Evolutionary conservation across 2,797 vertebrate genomes (phyloP).

Genomic region (Cryptoblepharus egeriae): DNA sequence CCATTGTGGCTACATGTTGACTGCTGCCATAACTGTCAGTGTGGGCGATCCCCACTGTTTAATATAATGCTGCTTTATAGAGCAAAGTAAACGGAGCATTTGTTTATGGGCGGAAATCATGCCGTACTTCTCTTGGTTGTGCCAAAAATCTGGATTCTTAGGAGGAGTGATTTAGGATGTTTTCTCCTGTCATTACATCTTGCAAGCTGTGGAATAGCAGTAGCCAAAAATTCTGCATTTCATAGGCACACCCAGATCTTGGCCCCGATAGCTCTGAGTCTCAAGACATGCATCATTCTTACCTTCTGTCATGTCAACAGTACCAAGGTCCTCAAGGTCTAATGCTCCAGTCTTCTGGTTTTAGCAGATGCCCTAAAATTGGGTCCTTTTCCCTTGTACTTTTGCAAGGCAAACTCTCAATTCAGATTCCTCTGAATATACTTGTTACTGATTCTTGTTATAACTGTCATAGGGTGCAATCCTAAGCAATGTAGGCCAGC

Average conservation of each 20-base stretch:
- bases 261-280: background rate
- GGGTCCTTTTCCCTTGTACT: background rate
- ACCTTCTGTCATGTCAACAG: background rate
- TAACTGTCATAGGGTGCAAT: too few species aligned
- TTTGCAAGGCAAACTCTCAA: background rate
- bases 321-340: background rate
- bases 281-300: background rate
- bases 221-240: background rate
- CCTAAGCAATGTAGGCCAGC: too few species aligned
- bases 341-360: background rate
- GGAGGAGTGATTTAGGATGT: slow-evolving; percentile 27
- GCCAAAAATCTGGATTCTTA: slow-evolving; percentile 53
- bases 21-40: slow-evolving; percentile 43
- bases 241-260: background rate
- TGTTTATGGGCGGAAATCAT: slow-evolving; percentile 53
- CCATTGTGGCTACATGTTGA: slow-evolving; percentile 39
- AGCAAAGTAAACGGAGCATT: slow-evolving; percentile 44
- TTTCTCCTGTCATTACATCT: slow-evolving; percentile 10
- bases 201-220: background rate
- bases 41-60: slow-evolving; percentile 54
- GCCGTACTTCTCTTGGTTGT: slow-evolving; percentile 43
- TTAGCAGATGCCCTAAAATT: background rate
- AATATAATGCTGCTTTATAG: slow-evolving; percentile 44
- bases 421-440: too few species aligned
- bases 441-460: too few species aligned